Evolutionary conservation across 2,888 invertebrate genomes (phyloP).

Genomic region (Agrotis exclamationis): DNA sequence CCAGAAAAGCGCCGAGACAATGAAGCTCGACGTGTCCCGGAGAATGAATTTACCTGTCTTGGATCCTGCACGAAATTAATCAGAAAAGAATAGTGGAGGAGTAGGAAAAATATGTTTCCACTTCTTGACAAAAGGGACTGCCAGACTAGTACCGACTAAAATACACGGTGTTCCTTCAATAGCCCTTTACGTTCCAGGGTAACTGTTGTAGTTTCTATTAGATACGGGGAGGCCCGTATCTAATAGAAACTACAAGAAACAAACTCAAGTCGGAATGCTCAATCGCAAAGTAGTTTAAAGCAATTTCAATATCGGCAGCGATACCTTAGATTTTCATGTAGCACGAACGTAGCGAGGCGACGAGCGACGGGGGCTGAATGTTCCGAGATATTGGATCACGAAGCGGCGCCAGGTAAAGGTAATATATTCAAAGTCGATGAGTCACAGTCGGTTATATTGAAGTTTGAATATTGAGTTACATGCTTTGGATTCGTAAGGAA

Average conservation of each 20-base stretch:
- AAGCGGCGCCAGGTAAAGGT: conserved; percentile 15
- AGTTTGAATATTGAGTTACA: conserved; percentile 31
- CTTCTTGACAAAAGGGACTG: no score
- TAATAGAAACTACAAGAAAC: not conserved
- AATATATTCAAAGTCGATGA: conserved; percentile 39
- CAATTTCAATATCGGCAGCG: conserved; percentile 35
- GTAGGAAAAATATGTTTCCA: no score
- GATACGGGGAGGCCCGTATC: no score
- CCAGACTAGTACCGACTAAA: no score
- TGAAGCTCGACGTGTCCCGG: no score
- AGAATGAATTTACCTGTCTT: no score
- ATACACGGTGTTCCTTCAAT: no score
- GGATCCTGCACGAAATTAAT: no score
- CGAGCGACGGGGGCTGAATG: conserved; percentile 5
- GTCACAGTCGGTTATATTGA: conserved; percentile 38
- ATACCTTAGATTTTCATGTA: conserved; percentile 30
- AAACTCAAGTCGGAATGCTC: not conserved
- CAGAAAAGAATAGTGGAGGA: no score
- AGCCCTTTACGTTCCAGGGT: no score
- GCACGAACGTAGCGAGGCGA: conserved; percentile 1
- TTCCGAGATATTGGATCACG: conserved; percentile 47
- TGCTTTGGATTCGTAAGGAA: conserved; percentile 3
- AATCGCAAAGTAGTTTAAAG: conserved; percentile 30
- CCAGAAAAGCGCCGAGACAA: no score
- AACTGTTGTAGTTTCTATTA: no score